Evolutionary conservation across 2,797 vertebrate genomes (phyloP), one percentile per base, ranked within the genome.

Genomic region (Chaetodon trifasciatus): DNA sequence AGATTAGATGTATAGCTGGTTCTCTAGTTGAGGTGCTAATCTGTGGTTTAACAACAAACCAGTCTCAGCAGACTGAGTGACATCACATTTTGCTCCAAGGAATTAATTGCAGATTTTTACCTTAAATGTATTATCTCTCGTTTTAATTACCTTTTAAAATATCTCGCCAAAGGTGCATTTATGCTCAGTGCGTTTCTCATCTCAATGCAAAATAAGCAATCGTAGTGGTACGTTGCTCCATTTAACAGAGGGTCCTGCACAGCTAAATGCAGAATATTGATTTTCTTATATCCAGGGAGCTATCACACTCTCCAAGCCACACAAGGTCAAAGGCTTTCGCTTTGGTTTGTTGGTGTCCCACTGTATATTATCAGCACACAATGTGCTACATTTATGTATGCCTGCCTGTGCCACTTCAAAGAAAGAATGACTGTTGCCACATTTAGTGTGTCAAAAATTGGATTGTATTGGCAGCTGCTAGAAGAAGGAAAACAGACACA

Each of bases 241-340:
- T 87, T 87, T 85, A 88, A 82, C 86, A 78, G 70, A 81, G 75
- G 86, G 85, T 85, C 86, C 82, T 77, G 77, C 78, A 40, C 68
- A 46, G 88, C 90, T 91, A 91, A 93, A 92, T 91, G 87, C 85
- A 81, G 81, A 90, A 85, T 94, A 94, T 95, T 86, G 94, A 95
- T 94, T 92, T 88, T 75, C 75, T 83, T 82, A 85, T 55, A 80
- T 86, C 84, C 87, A 74, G 83, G 84, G 89, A 90, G 86, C 83
- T 71, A 82, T 92, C 77, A 58, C 74, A 74, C 90, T 90, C 76
- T 76, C 78, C 42, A 23, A 84, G 90, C 91, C 78, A 61, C 86
- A 78, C 90, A 90, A 94, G 90, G 93, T 94, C 91, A 92, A 93
- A 91, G 83, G 89, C 79, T 86, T 83, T 78, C 23, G 46, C 74